Base-by-base conservation (phyloP, 2,113 vertebrate species). In the Opisthocomus hoazin region DNA sequence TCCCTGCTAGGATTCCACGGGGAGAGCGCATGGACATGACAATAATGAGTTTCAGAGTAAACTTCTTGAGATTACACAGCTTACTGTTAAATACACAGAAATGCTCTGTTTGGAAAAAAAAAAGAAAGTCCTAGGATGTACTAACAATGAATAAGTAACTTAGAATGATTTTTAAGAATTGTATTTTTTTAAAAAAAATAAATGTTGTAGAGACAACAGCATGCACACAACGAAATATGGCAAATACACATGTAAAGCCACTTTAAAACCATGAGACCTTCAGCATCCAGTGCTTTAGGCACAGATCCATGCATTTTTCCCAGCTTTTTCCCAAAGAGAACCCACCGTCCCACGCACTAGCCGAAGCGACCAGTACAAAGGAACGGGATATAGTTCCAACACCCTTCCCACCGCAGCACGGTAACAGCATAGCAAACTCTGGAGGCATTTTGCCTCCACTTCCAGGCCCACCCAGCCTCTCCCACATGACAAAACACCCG, bases 401-500 rank as follows among this genome's bases (percentile, higher is more conserved):
- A 24, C 17, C 13, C 41, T 54, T 73, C 39, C n/a, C 58, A 45
- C 15, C 10, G 39, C 5, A 36, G 8, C 15, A 12, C 0, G 0
- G 37, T 1, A 15, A 15, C 0, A 4, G 5, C 13, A 26, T 0
- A 36, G 18, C 11, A 51, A 60, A 60, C 10, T 10, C 18, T 1
- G 12, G 19, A 48, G 37, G 54, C 29, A 16, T 17, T 26, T 22
- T 19, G 23, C 15, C 32, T 43, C 16, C 2, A 4, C 60, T 39
- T 32, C 11, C 17, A 56, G 39, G 5, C 34, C 43, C 53, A 32
- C 2, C 8, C 46, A 48, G 15, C 23, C 41, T 41, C 36, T 61
- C 18, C 16, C n/a, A 12, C 56, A 3, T 1, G 2, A 48, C 2
- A 0, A 65, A 61, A 4, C 2, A 14, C 0, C 20, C n/a, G 12